Conservation (phyloP, 1,140 invertebrate species). For the Daktulosphaira vitifoliae region DNA sequence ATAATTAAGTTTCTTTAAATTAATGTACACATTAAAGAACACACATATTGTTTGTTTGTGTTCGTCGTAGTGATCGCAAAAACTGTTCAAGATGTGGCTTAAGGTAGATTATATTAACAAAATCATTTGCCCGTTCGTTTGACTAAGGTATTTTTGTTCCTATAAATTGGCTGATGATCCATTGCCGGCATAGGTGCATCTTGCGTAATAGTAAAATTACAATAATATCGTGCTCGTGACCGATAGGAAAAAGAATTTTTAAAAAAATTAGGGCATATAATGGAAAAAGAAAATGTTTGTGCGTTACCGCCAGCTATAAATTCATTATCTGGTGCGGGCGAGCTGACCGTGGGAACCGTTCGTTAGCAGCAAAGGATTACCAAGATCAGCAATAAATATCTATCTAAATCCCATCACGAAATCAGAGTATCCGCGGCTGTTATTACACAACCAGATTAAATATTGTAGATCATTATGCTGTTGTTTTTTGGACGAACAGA, state of each 20-base stretch:
- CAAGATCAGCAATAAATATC: conserved; percentile 15
- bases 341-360: conserved; percentile 27
- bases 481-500: no score
- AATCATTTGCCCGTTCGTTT: no score
- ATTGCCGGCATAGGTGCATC: neutral
- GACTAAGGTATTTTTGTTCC: no score
- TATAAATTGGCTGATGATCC: conserved; percentile 1
- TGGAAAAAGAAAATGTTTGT: conserved; percentile 24
- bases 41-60: no score
- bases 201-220: no score
- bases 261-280: conserved; percentile 33
- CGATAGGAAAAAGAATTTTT: neutral
- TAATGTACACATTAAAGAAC: no score
- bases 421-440: neutral
- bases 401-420: conserved; percentile 18
- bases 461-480: no score
- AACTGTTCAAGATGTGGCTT: no score
- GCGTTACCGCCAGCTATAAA: conserved; percentile 32
- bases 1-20: no score
- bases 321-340: conserved; percentile 25
- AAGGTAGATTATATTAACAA: no score
- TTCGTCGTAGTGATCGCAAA: no score
- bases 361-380: neutral
- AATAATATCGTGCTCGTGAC: conserved; percentile 3
- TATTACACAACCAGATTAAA: no score